Evolutionary conservation across 2,797 vertebrate species (phyloP), one percentile per base, ranked within the genome.

Genomic region (Argentina silus): DNA sequence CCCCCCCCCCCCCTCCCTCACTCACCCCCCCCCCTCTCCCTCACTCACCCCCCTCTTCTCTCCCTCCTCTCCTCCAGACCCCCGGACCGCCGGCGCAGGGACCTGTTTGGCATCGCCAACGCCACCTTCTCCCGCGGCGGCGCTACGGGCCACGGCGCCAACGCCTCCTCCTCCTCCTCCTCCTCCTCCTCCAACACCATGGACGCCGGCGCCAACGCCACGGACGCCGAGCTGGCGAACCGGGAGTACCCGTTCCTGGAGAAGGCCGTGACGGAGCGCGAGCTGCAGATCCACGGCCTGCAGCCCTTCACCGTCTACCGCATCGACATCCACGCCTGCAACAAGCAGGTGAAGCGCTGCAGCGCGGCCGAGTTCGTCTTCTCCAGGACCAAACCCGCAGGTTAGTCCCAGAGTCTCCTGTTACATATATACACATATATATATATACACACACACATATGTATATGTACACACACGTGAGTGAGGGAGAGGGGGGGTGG

Each of bases 321-420:
- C 79, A 96, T 99, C 0, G 97, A 99, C 74, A 95, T 99, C 42
- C 98, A 99, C 69, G 98, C 97, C 74, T 99, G 98, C 85, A 98
- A 98, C 79, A 93, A 95, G 0, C 97, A 97, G 85, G 96, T 97
- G 0, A 93, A 93, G 15, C 93, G 96, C 79, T 99, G 98, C 81
- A 98, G 98, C 0, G 96, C 96, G 0, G 96, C 97, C 0, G 96
- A 96, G 87, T 99, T 99, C 0, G 95, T 98, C 78, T 97, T 98
- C 80, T 97, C 97, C 48, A 95, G 98, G 84, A 99, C 98, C 72
- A 97, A 96, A 89, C 96, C 97, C 1, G 96, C 96, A 95, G 97
- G 98, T 99, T 7, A 36, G 27, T 4, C 27, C 27, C 27, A 1
- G 2, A 36, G 27, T 4, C 27, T 36, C 27, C 2, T 4, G 10